Evolutionary conservation across 1,140 invertebrate genomes (phyloP).

Genomic region (Thalassaphorura encarpata): DNA sequence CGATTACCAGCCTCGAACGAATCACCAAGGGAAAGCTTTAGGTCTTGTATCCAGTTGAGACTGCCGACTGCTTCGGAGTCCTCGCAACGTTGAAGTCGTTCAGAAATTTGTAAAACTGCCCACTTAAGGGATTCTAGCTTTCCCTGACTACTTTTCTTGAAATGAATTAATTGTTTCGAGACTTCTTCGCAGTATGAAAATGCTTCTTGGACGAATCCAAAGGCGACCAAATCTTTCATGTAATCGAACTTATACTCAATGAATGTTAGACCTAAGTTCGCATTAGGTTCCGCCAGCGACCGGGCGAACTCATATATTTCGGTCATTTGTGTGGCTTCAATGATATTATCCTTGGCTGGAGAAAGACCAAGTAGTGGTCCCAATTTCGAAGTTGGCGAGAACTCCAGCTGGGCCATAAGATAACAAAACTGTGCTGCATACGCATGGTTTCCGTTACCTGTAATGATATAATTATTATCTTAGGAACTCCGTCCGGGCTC

Average conservation of each 20-base stretch:
- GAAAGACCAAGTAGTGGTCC: conserved; percentile 58
- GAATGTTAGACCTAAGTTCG: conserved; percentile 19
- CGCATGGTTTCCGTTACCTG: conserved; percentile 37
- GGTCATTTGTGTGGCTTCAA: conserved; percentile 78
- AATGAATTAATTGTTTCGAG: conserved; percentile 37
- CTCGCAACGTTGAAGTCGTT: conserved; percentile 10
- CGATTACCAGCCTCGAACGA: no score
- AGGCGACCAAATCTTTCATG: conserved; percentile 64
- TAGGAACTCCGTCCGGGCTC: conserved; percentile 1
- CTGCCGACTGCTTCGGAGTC: not conserved
- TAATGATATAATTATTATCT: not conserved
- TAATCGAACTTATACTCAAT: conserved; percentile 44
- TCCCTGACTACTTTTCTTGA: not conserved
- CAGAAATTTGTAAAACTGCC: conserved; percentile 15
- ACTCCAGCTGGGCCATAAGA: conserved; percentile 70
- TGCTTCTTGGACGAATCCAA: conserved; percentile 63
- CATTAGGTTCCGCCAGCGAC: conserved; percentile 58
- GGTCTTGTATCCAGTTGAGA: not conserved
- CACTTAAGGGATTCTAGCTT: conserved; percentile 1
- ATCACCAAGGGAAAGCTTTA: not conserved
- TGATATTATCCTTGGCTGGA: conserved; percentile 41
- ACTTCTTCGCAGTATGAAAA: conserved; percentile 73
- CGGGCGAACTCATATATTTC: conserved; percentile 91
- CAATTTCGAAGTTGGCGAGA: conserved; percentile 50
- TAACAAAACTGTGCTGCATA: conserved; percentile 91